Evolutionary conservation across 2,797 vertebrate genomes (phyloP), one percentile per base, ranked within the genome.

Genomic region (Myotis planiceps): DNA sequence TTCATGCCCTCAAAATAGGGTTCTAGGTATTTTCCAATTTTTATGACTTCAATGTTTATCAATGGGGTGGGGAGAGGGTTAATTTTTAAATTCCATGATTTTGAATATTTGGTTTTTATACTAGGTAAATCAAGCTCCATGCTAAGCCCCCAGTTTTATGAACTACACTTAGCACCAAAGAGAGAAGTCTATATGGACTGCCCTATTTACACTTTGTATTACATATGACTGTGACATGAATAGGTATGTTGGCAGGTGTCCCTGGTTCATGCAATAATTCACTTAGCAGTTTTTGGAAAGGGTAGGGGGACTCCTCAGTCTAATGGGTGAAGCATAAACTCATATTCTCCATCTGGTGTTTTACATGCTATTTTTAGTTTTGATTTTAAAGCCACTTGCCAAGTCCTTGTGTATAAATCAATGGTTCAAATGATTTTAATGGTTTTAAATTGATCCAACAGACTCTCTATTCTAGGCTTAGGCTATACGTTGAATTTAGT

Each of bases 321-420:
- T 29, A 2, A 29, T 81, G 68, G 23, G 69, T 5, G 18, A 76
- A 14, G 47, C 15, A 34, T 32, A 27, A 45, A n/a, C 19, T n/a
- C 71, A 29, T 18, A 42, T 10, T 51, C 75, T 81, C 51, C 58
- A 72, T 19, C 69, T 80, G 85, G 9, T 2, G 55, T 10, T 75
- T 71, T 58, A 37, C 13, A 23, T 23, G 55, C 58, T 80, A 29
- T 81, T 88, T 94, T 80, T 21, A 83, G 79, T 68, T 96, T 45
- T 69, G 71, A 81, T 65, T 84, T 78, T n/a, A 74, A 51, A 87
- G 65, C n/a, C n/a, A 76, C 32, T 81, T 74, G 89, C 71, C 93
- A 92, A 74, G 51, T 86, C 23, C 21, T 8, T 63, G 21, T 42
- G 16, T 68, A 15, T 87, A 86, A 72, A 81, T 84, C 94, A 96